Evolutionary conservation across 2,888 invertebrate genomes (phyloP).

Genomic region (Nomada fucata): DNA sequence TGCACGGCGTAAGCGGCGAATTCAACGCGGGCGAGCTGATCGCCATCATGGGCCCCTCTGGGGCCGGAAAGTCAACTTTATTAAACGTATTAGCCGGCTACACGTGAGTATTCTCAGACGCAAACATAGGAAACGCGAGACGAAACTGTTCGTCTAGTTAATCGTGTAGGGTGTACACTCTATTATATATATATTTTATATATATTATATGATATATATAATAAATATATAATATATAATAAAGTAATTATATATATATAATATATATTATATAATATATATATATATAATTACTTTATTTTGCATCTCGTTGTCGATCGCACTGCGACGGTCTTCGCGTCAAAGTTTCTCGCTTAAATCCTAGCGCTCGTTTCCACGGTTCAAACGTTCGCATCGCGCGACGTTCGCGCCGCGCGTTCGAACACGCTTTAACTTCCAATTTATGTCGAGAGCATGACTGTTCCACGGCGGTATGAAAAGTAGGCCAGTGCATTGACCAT

Average conservation of each 20-base stretch:
- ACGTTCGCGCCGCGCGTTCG: no score
- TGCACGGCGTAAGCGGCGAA: slow-evolving; percentile 85
- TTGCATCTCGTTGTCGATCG: neutral
- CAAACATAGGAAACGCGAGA: neutral
- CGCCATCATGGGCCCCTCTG: slow-evolving; percentile 89
- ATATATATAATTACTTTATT: no score
- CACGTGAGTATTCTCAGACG: slow-evolving; percentile 87
- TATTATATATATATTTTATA: no score
- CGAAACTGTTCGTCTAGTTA: no score
- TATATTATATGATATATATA: no score
- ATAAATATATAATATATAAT: no score
- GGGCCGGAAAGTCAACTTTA: slow-evolving; percentile 93
- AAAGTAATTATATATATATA: no score
- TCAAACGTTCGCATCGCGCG: no score
- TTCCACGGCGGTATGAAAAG: neutral
- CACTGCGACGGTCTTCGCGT: neutral
- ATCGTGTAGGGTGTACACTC: no score
- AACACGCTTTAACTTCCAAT: neutral
- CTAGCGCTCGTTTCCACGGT: no score
- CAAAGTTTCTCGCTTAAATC: neutral
- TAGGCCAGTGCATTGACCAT: slow-evolving; percentile 22
- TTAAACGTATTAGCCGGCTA: slow-evolving; percentile 96
- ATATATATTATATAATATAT: no score
- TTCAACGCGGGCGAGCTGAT: slow-evolving; percentile 88
- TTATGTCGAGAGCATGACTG: neutral